Evolutionary conservation across 2,888 invertebrate genomes (phyloP).

Genomic region (Gryllus longicercus): DNA sequence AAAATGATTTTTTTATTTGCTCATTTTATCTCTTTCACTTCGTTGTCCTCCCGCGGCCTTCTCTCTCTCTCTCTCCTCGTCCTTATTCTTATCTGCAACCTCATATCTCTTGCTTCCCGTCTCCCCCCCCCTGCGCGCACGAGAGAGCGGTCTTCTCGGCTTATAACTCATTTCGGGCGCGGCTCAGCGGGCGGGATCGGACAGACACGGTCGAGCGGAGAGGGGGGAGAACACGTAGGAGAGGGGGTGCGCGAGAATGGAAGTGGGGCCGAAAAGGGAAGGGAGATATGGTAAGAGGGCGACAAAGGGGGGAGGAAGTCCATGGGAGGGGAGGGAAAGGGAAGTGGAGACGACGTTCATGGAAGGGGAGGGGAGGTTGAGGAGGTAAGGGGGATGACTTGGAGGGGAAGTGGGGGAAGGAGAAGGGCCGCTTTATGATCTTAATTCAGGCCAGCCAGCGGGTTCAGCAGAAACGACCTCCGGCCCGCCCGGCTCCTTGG

Average conservation of each 20-base stretch:
- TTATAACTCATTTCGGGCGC: background rate
- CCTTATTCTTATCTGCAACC: slow-evolving; percentile 17
- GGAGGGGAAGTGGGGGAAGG: too few species aligned
- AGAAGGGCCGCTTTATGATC: too few species aligned
- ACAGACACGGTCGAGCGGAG: background rate
- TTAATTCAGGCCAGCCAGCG: too few species aligned
- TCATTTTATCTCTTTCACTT: background rate
- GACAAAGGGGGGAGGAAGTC: background rate
- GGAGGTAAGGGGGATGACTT: too few species aligned
- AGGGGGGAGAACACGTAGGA: background rate
- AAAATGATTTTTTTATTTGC: slow-evolving; percentile 10
- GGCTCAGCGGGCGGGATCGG: background rate
- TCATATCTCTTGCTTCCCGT: background rate
- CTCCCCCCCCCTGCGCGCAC: too few species aligned
- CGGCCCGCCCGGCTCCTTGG: too few species aligned
- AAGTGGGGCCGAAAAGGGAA: background rate
- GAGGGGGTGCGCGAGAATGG: background rate
- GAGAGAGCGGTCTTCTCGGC: background rate
- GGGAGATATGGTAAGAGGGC: background rate
- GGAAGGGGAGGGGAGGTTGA: background rate
- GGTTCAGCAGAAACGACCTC: too few species aligned
- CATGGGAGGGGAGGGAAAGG: background rate
- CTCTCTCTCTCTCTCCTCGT: background rate
- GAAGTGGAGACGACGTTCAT: background rate
- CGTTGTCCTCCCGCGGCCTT: background rate